Evolutionary conservation across 2,113 vertebrate genomes (phyloP).

Genomic region (Indicator indicator): DNA sequence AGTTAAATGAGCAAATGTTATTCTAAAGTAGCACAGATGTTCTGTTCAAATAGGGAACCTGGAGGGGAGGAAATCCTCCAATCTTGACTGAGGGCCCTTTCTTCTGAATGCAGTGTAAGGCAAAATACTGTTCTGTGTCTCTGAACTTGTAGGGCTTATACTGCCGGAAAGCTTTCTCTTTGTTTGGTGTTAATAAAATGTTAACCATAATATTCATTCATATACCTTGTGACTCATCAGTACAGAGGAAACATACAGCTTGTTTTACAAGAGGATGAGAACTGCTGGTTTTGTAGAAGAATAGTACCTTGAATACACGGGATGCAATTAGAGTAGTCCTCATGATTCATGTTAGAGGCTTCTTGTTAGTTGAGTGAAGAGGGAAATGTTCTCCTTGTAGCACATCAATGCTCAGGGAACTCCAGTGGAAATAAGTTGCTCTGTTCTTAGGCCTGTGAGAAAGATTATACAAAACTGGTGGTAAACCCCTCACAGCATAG

Average conservation of each 20-base stretch:
- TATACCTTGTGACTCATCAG: background rate
- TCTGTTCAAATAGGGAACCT: background rate
- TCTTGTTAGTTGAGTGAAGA: background rate
- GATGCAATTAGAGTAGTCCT: background rate
- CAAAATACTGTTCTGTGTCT: background rate
- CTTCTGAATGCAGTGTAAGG: background rate
- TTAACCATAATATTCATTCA: background rate
- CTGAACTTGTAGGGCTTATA: background rate
- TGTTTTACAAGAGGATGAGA: background rate
- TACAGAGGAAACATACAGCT: background rate
- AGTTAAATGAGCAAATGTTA: background rate
- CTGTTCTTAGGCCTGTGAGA: background rate
- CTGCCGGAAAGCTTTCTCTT: background rate
- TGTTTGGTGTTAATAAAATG: background rate
- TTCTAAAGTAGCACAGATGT: background rate
- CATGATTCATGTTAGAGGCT: background rate
- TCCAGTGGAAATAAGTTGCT: background rate
- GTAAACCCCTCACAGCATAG: background rate
- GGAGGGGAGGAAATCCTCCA: rapidly evolving
- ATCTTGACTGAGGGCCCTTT: background rate
- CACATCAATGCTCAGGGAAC: background rate
- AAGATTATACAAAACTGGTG: background rate
- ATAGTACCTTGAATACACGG: background rate
- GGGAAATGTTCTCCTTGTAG: background rate
- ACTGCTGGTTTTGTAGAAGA: background rate